Evolutionary conservation across 1,140 invertebrate species (phyloP).

Genomic region (Drosophila tropicalis): DNA sequence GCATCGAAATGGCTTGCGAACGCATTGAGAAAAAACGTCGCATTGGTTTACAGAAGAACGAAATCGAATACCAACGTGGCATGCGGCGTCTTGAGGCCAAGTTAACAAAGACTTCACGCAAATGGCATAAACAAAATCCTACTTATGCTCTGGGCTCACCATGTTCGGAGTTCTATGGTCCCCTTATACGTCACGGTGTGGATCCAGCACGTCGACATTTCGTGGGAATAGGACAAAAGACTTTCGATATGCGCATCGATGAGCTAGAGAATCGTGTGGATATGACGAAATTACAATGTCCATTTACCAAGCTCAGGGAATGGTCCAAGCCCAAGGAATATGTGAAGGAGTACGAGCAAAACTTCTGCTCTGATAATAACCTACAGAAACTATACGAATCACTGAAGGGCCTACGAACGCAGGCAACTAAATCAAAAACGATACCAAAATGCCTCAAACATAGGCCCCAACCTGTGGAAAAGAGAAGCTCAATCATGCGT

Average conservation of each 20-base stretch:
- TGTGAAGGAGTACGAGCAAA: constrained; percentile 69
- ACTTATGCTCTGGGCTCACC: constrained; percentile 83
- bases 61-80: constrained; percentile 78
- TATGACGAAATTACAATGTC: constrained; percentile 54
- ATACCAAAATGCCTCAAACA: constrained; percentile 52
- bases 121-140: constrained; percentile 78
- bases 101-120: constrained; percentile 43
- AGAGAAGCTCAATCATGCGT: neutral
- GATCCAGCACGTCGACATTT: constrained; percentile 84
- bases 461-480: neutral
- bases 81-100: constrained; percentile 57
- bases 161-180: constrained; percentile 84
- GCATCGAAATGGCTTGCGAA: constrained; percentile 81
- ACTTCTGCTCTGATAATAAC: constrained; percentile 71
- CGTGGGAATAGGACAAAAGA: constrained; percentile 48
- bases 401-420: constrained; percentile 36
- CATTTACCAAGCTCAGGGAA: constrained; percentile 67
- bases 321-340: constrained; percentile 74
- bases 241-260: constrained; percentile 75
- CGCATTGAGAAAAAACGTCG: constrained; percentile 79
- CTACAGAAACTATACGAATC: constrained; percentile 73
- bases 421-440: constrained; percentile 38
- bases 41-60: constrained; percentile 79
- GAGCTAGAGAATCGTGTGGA: constrained; percentile 65
- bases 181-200: constrained; percentile 84